phyloP scores from a whole-genome alignment of 2,113 vertebrate genomes.

The Dipodomys stephensi region DNA sequence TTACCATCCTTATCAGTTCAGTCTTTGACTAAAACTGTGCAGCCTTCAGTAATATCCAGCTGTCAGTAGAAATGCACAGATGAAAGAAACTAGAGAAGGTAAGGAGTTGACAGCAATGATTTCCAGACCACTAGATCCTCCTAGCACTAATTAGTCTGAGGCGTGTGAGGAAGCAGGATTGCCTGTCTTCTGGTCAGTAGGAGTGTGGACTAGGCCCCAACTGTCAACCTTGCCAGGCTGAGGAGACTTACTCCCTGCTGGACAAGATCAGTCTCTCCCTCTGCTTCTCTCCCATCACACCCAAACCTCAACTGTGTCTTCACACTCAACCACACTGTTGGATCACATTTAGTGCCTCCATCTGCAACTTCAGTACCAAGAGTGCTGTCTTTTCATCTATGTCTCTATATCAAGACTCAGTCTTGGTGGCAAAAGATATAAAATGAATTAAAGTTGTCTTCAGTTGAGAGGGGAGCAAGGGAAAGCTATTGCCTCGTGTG shows the following conservation, averaged over 20 bases:
- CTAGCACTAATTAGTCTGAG: constrained; percentile 53
- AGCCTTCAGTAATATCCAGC: constrained; percentile 1
- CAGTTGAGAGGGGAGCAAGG: no score
- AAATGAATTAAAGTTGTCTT: neutral
- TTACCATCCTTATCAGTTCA: constrained; percentile 18
- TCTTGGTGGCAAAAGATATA: constrained; percentile 6
- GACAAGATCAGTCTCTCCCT: neutral
- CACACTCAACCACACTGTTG: neutral
- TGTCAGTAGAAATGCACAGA: constrained; percentile 17
- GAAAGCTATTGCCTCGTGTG: neutral
- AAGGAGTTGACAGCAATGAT: constrained; percentile 53
- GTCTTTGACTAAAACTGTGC: neutral
- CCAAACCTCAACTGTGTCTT: neutral
- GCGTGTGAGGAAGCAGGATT: constrained; percentile 1
- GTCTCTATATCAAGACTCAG: constrained; percentile 26
- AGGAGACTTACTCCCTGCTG: neutral
- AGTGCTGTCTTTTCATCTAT: constrained; percentile 19
- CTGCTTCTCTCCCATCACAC: neutral
- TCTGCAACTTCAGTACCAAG: neutral
- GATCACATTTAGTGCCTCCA: neutral
- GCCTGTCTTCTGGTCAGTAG: constrained; percentile 36
- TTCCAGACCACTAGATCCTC: constrained; percentile 62
- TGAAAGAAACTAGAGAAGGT: constrained; percentile 31
- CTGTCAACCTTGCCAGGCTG: neutral
- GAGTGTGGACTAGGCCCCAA: constrained; percentile 41